Conservation (phyloP, 1,140 invertebrate species). For the Heliothis subflexa region DNA sequence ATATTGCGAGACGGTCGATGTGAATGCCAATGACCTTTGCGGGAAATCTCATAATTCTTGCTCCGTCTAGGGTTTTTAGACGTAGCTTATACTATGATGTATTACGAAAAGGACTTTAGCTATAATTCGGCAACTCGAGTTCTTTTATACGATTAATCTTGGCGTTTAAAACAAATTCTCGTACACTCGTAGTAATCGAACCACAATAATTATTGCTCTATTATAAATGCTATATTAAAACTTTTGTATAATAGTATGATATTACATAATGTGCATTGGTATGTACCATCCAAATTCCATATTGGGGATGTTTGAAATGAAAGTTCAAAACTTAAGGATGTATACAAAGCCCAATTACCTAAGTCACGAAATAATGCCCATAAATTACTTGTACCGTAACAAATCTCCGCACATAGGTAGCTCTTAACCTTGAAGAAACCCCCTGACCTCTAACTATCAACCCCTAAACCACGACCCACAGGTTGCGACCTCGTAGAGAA, state of each 20-base stretch:
- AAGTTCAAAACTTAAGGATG: too few relatives aligned
- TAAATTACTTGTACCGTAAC: conserved; percentile 28
- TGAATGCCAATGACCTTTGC: conserved; percentile 46
- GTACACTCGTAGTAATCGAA: background rate
- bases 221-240: background rate
- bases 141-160: background rate
- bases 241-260: background rate
- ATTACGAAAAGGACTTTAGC: conserved; percentile 22
- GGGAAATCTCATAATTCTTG: conserved; percentile 36
- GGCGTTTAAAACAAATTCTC: background rate
- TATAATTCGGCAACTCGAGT: background rate
- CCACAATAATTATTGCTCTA: background rate
- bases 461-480: conserved; percentile 29
- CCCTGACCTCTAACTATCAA: conserved; percentile 28
- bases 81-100: conserved; percentile 9
- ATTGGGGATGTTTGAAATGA: background rate
- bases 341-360: conserved; percentile 1
- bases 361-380: conserved; percentile 3
- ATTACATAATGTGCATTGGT: background rate
- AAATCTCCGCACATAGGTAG: conserved; percentile 36
- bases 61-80: conserved; percentile 34
- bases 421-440: conserved; percentile 33
- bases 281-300: background rate
- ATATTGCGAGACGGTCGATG: conserved; percentile 38
- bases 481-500: conserved; percentile 13